Percentiles rank a stretch among this genome's conserved stretches.
Evolutionary conservation across 2,888 invertebrate species (phyloP).

Genomic region (Oscheius sp.): DNA sequence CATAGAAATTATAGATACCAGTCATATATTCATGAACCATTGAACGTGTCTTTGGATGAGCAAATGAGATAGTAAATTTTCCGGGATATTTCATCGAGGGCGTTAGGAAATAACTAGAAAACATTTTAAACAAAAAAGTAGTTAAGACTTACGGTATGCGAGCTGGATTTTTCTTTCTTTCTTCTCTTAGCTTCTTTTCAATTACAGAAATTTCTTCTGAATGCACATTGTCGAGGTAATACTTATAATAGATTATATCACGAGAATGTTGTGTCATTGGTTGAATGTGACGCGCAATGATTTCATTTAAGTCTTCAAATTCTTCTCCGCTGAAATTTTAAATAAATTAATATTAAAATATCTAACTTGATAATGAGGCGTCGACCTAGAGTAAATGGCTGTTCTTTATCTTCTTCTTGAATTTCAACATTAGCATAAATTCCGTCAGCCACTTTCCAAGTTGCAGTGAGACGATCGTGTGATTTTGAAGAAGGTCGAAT

Average conservation of each 20-base stretch:
- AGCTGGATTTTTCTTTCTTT: conserved; percentile 14
- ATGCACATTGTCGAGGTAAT: conserved; percentile 78
- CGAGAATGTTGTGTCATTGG: conserved; percentile 94
- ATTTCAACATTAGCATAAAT: conserved; percentile 96
- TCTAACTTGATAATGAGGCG: conserved; percentile 33
- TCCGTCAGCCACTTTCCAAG: conserved; percentile 95
- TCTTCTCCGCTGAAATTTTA: conserved; percentile 76
- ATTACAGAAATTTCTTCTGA: conserved; percentile 47
- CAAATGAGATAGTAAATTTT: conserved; percentile 90
- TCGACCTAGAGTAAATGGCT: conserved; percentile 88
- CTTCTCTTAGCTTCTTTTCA: conserved; percentile 40
- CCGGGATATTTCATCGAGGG: conserved; percentile 75
- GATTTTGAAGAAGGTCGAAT: conserved; percentile 95
- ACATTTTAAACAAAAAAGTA: neutral
- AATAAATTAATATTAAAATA: neutral
- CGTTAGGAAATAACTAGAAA: conserved; percentile 58
- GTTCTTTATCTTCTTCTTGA: conserved; percentile 94
- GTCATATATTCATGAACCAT: conserved; percentile 90
- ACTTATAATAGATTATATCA: conserved; percentile 86
- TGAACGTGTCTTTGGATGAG: conserved; percentile 80
- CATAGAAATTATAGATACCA: conserved; percentile 59
- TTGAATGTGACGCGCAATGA: conserved; percentile 92
- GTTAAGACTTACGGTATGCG: conserved; percentile 18
- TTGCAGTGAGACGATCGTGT: conserved; percentile 91
- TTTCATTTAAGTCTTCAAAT: conserved; percentile 98